Percentiles rank a stretch among this genome's conserved stretches.
Evolutionary conservation across 2,113 vertebrate species (phyloP).

Genomic region (Entelurus aequoreus): DNA sequence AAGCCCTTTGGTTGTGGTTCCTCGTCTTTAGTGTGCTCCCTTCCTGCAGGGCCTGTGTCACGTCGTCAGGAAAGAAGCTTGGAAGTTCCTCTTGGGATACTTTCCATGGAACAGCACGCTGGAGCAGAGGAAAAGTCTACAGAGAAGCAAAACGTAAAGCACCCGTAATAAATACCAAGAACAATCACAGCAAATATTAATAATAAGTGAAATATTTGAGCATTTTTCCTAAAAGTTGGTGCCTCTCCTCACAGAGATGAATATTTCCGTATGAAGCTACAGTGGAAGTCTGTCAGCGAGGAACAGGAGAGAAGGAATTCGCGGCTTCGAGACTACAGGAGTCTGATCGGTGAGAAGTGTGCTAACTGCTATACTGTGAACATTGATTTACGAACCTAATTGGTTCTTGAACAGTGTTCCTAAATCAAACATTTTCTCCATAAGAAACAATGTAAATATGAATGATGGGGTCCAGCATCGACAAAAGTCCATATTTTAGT

Average conservation of each 20-base stretch:
- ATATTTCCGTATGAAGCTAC: constrained; percentile 97
- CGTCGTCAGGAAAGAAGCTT: constrained; percentile 83
- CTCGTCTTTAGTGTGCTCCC: neutral
- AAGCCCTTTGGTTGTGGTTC: neutral
- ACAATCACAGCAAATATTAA: no score
- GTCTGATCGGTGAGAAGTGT: constrained; percentile 83
- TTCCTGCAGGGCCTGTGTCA: constrained; percentile 84
- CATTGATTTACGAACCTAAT: no score
- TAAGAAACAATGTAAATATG: no score
- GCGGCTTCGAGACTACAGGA: constrained; percentile 87
- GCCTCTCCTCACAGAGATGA: constrained; percentile 76
- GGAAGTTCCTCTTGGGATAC: constrained; percentile 92
- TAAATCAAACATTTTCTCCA: no score
- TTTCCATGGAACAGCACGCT: constrained; percentile 88
- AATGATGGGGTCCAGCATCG: no score
- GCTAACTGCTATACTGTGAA: no score
- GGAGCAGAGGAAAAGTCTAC: constrained; percentile 82
- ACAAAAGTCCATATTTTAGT: no score
- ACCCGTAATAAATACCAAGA: neutral
- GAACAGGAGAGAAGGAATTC: constrained; percentile 95
- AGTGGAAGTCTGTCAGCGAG: constrained; percentile 95
- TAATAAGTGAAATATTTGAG: neutral
- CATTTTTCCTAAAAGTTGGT: no score
- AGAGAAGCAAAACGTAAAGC: constrained; percentile 84
- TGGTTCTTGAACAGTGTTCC: no score